phyloP scores from a whole-genome alignment of 2,797 vertebrate species.

The Pseudochirops corinnae region DNA sequence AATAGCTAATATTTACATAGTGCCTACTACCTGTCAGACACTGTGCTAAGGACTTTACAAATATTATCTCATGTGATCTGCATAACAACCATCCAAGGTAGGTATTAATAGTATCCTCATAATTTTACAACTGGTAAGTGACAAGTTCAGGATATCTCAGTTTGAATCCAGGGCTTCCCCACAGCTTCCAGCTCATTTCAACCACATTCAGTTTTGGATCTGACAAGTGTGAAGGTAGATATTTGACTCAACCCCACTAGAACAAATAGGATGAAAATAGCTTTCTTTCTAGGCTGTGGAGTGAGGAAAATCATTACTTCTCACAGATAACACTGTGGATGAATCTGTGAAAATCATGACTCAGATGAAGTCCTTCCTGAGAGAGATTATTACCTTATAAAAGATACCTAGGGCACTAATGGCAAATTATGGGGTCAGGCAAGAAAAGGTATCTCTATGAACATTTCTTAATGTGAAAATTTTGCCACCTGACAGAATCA shows the following conservation, averaged over 20 bases:
- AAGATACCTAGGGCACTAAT: conserved; percentile 11
- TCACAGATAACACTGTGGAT: neutral
- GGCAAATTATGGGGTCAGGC: conserved; percentile 58
- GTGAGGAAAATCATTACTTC: neutral
- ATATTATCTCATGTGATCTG: neutral
- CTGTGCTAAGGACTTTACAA: neutral
- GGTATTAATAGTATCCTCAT: neutral
- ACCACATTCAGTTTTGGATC: neutral
- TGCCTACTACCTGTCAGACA: neutral
- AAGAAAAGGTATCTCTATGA: conserved; percentile 43
- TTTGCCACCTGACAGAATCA: conserved; percentile 59
- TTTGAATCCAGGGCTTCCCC: neutral
- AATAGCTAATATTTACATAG: neutral
- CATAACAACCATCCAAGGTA: neutral
- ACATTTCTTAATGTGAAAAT: conserved; percentile 50
- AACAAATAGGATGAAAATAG: neutral
- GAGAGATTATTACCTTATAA: conserved; percentile 47
- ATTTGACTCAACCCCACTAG: neutral
- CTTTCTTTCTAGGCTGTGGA: neutral
- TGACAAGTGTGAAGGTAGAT: neutral
- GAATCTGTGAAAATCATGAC: conserved; percentile 15
- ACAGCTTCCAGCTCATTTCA: neutral
- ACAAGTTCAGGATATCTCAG: neutral
- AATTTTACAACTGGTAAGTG: neutral
- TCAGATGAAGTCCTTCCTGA: conserved; percentile 54